Evolutionary conservation across 2,888 invertebrate genomes (phyloP).

Genomic region (Synanthedon andrenaeformis): DNA sequence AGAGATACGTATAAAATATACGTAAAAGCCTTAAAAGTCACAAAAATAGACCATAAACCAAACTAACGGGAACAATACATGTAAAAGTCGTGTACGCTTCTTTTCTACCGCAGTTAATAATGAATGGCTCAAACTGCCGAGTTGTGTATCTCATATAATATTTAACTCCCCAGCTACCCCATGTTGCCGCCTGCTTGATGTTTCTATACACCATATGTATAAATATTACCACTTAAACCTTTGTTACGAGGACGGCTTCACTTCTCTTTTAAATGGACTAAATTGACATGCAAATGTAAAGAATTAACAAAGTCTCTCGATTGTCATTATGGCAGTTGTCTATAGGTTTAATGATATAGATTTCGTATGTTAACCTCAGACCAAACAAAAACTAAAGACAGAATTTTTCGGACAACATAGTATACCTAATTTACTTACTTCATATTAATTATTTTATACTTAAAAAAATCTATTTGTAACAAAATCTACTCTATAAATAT

Average conservation of each 20-base stretch:
- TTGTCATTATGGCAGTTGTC: too few relatives aligned
- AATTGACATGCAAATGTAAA: not conserved
- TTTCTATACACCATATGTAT: conserved; percentile 7
- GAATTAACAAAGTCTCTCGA: too few relatives aligned
- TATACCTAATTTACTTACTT: too few relatives aligned
- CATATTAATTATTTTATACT: conserved; percentile 1
- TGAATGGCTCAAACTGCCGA: conserved; percentile 67
- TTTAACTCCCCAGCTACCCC: conserved; percentile 54
- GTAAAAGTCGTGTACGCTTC: conserved; percentile 52
- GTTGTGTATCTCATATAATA: conserved; percentile 68
- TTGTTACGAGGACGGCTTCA: conserved; percentile 15
- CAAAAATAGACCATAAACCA: conserved; percentile 57
- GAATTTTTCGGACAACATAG: too few relatives aligned
- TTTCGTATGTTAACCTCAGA: too few relatives aligned
- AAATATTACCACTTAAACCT: conserved; percentile 21
- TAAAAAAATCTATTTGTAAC: conserved; percentile 3
- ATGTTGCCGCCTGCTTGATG: conserved; percentile 57
- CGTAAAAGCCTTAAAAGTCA: conserved; percentile 50
- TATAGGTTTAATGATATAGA: too few relatives aligned
- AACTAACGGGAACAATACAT: conserved; percentile 51
- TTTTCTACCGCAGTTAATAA: conserved; percentile 62
- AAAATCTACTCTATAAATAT: too few relatives aligned
- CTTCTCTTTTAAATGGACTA: not conserved
- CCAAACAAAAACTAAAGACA: too few relatives aligned
- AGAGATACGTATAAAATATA: conserved; percentile 35